Evolutionary conservation across 2,797 vertebrate genomes (phyloP), one percentile per base, ranked within the genome.

Genomic region (Orientallactaga sibirica): DNA sequence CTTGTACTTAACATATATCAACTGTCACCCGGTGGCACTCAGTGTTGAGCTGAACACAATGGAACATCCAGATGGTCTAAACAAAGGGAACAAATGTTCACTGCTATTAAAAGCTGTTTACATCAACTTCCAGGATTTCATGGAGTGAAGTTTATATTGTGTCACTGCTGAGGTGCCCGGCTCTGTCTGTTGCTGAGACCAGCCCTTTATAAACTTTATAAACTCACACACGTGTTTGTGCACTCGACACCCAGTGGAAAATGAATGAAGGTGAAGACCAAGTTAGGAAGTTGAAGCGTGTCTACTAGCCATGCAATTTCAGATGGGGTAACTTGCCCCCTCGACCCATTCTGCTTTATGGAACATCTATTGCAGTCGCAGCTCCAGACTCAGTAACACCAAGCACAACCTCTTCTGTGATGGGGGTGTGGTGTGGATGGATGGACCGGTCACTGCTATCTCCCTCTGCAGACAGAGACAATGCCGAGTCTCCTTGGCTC

Each of bases 41-140:
- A 80, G 98, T 96, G 97, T 96, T 97, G 96, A 97, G 87, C 96
- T 55, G 90, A 98, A 98, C 98, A 98, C 99, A 99, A 99, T 98
- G 98, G 99, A 98, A 98, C 96, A 97, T 98, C 99, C 99, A 99
- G 99, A 99, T 99, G 99, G 98, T 98, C 98, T 98, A 98, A 99
- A 99, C 98, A 98, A 98, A 98, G 98, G 96, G 96, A 97, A 95
- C 98, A 98, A 98, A 97, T 97, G 98, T 98, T 98, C 98, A 94
- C 98, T 98, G 98, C 99, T 99, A 98, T 99, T 99, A 98, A 99
- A 99, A 99, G 98, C 98, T 98, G 98, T 99, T 99, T 98, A 98
- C 98, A 98, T 99, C 98, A 98, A 98, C 98, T 98, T 98, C 98
- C 98, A 98, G 98, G 97, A 97, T 98, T 98, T 98, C 98, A 98